Conservation (phyloP, 2,797 vertebrate genomes). For the Ctenopoma multispine region DNA sequence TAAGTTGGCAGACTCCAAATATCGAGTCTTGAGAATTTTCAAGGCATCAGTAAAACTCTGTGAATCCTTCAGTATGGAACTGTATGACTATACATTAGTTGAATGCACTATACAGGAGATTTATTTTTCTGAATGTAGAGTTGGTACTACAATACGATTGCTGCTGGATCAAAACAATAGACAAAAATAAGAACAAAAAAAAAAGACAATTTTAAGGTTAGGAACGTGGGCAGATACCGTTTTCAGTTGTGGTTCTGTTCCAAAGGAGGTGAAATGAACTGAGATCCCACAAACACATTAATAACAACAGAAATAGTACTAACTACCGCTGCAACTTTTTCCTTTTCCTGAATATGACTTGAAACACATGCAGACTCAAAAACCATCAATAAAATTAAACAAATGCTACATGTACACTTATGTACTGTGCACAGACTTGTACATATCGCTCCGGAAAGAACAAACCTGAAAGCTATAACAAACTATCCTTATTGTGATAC, state of each 20-base stretch:
- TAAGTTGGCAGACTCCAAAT: constrained; percentile 72
- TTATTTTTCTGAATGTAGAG: constrained; percentile 84
- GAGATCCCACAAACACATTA: constrained; percentile 39
- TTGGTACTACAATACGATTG: constrained; percentile 74
- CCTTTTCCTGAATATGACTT: constrained; percentile 83
- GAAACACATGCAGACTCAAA: constrained; percentile 78
- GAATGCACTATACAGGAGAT: constrained; percentile 80
- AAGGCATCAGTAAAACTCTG: constrained; percentile 72
- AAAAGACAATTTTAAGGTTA: constrained; percentile 29
- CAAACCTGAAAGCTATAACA: constrained; percentile 45
- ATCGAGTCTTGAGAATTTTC: constrained; percentile 64
- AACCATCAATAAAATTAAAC: constrained; percentile 54
- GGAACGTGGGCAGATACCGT: constrained; percentile 49
- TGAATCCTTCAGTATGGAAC: constrained; percentile 71
- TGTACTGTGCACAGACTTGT: constrained; percentile 61
- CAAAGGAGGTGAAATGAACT: constrained; percentile 3
- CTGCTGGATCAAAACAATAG: constrained; percentile 77
- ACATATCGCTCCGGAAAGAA: constrained; percentile 57
- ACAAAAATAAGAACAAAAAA: constrained; percentile 32
- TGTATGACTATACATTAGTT: constrained; percentile 59
- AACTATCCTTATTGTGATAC: constrained; percentile 49
- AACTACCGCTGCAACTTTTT: constrained; percentile 70
- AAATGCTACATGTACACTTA: constrained; percentile 45
- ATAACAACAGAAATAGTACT: constrained; percentile 55
- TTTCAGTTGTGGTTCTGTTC: constrained; percentile 25